These are phyloP conservation scores for Neodiprion fabricii DNA, from an alignment of 1,140 invertebrate genomes.

Conservation along the genomic window DNA sequence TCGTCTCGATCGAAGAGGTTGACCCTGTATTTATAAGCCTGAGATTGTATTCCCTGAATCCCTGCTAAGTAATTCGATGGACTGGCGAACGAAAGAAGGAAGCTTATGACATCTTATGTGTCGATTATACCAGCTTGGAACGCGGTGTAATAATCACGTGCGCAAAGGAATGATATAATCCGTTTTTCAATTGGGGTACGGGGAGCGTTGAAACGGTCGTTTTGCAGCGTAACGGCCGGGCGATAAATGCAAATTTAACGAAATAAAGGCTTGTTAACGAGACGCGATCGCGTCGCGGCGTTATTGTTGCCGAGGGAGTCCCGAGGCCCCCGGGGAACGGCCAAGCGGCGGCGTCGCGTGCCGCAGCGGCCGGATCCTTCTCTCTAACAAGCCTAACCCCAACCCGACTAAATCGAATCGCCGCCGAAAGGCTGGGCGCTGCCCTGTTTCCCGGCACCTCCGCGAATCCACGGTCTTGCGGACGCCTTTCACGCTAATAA, in stretches of 20 bases:
- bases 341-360: neutral
- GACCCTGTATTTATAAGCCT: too few relatives aligned
- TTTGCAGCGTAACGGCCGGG: neutral
- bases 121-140: too few relatives aligned
- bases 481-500: neutral
- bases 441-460: neutral
- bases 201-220: neutral
- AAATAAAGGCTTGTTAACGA: constrained; percentile 2
- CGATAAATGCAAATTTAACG: constrained; percentile 7
- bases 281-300: neutral
- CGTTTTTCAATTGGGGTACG: neutral
- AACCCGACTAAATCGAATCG: neutral
- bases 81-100: too few relatives aligned
- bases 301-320: constrained; percentile 1
- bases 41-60: too few relatives aligned
- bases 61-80: too few relatives aligned
- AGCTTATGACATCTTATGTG: too few relatives aligned
- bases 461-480: neutral
- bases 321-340: neutral
- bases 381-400: neutral
- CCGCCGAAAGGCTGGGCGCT: neutral
- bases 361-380: neutral
- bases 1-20: too few relatives aligned
- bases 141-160: too few relatives aligned
- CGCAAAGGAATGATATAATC: too few relatives aligned